These are phyloP conservation scores for Paratrypauchen microcephalus DNA, from an alignment of 2,797 vertebrate species.

Conservation along the genomic window DNA sequence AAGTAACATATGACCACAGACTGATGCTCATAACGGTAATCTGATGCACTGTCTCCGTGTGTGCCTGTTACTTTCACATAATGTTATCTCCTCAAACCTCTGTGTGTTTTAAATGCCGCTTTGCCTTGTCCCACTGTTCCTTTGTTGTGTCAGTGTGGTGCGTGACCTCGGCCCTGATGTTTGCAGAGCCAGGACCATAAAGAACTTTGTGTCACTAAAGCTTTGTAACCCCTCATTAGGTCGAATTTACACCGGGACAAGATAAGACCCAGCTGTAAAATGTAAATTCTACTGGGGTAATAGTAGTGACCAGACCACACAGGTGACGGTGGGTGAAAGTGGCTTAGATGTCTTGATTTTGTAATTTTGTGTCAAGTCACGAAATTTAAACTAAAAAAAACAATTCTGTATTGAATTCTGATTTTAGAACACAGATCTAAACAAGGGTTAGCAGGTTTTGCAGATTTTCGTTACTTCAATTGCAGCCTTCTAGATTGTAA, in stretches of 20 bases:
- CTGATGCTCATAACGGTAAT: not conserved
- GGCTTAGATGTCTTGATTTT: no score
- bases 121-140: conserved; percentile 6
- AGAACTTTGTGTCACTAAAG: conserved; percentile 12
- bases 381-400: no score
- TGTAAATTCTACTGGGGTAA: conserved; percentile 34
- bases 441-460: no score
- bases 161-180: conserved; percentile 18
- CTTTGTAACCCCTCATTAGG: conserved; percentile 39
- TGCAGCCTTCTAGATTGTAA: no score
- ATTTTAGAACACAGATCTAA: no score
- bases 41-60: conserved; percentile 4
- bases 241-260: conserved; percentile 30
- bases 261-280: conserved; percentile 32
- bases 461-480: no score
- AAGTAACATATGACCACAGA: not conserved
- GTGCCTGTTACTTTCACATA: conserved; percentile 7
- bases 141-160: conserved; percentile 3
- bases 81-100: conserved; percentile 13
- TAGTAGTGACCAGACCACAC: conserved; percentile 7
- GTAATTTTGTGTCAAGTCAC: no score
- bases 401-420: no score
- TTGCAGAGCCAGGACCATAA: conserved; percentile 28
- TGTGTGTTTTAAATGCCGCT: conserved; percentile 3
- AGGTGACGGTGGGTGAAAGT: not conserved